Evolutionary conservation across 1,140 invertebrate species (phyloP), one percentile per base, ranked within the genome.

Genomic region (Camponotus vicinus): DNA sequence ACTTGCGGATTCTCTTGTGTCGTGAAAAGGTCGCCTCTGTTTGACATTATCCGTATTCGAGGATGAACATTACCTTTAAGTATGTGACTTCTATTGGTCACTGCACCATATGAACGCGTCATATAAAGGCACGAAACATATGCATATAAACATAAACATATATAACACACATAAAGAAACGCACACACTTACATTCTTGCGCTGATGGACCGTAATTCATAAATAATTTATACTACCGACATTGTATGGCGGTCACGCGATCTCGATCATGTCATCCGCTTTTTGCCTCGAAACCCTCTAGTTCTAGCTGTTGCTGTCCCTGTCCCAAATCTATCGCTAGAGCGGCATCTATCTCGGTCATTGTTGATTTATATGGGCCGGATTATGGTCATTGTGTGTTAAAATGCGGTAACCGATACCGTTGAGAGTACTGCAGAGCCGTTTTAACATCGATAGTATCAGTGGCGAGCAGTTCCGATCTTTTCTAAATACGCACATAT

Each of bases 221-320:
- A 88, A 89, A 89, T 88, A 88, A 89, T 89, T 86, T 82, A 88
- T 77, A 52, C n/a, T 77, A 52, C n/a, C 77, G 40, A 85, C 55
- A 55, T 73, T 45, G 73, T 55, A 32, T 37, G 86, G 18, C 64
- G 40, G 76, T 89, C 88, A 88, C 83, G 88, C 88, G 76, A 89
- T 89, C 77, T 34, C 69, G 61, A 88, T 79, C 82, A 82, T 75
- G 82, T 88, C 88, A 76, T 88, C 80, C 86, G 82, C 59, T 89
- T 88, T 69, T 85, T 75, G 52, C 27, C 59, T 11, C 34, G 9
- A 77, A 64, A 85, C 66, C 63, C 57, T 32, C 64, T 34, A 11
- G 37, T 6, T 75, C n/a, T 61, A 45, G 45, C 67, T 67, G n/a
- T 32, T 9, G 5, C 18, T 18, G 77, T 70, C 64, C 77, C 45